Evolutionary conservation across 2,113 vertebrate species (phyloP).

Genomic region (Calonectris borealis): DNA sequence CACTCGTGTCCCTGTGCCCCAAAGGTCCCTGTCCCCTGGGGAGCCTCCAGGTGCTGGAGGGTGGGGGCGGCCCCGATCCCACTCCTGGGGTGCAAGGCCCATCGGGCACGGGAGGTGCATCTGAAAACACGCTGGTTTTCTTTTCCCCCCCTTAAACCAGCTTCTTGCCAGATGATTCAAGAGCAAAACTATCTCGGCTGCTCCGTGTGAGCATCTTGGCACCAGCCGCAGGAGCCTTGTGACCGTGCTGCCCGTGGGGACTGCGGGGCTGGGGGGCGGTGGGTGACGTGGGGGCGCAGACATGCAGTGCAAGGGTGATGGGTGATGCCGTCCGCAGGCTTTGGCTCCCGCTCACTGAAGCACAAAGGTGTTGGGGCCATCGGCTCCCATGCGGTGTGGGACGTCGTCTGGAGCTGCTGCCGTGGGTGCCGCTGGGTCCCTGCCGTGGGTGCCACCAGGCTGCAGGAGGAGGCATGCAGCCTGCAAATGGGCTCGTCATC

Average conservation of each 20-base stretch:
- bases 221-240: neutral
- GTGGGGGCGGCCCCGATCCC: rapidly evolving
- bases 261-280: neutral
- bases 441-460: no score
- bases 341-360: rapidly evolving
- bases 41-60: neutral
- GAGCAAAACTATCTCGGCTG: conserved; percentile 41
- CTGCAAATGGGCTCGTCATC: neutral
- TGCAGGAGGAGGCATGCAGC: neutral
- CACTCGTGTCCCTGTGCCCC: rapidly evolving
- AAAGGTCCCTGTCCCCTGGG: rapidly evolving
- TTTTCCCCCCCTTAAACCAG: neutral
- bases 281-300: neutral
- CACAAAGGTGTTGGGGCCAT: rapidly evolving
- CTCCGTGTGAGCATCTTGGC: conserved; percentile 19
- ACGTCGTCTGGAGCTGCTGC: rapidly evolving
- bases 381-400: rapidly evolving
- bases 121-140: neutral
- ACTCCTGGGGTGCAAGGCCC: neutral
- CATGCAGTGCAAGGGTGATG: rapidly evolving
- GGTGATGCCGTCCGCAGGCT: rapidly evolving
- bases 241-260: neutral
- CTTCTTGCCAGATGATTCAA: conserved; percentile 54
- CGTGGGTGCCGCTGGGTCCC: neutral
- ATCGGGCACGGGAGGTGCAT: rapidly evolving